These are phyloP conservation scores for Brachirus orientalis DNA, from an alignment of 2,113 vertebrate species.

Conservation along the genomic window DNA sequence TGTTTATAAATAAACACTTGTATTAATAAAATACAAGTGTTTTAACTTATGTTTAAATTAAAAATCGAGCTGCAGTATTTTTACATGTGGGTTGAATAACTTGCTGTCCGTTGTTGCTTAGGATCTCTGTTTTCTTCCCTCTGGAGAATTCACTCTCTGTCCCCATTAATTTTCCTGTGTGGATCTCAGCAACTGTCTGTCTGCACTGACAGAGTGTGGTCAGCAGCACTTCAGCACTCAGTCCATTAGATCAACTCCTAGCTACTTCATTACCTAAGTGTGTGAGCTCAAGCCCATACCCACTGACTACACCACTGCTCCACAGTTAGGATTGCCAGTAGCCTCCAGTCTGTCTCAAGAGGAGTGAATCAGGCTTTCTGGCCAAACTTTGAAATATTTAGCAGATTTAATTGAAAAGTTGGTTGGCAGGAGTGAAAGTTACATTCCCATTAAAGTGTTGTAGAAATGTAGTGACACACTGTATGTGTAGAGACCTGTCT, in stretches of 20 bases:
- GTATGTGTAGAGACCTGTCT: slow-evolving; percentile 17
- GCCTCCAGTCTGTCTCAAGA: slow-evolving; percentile 17
- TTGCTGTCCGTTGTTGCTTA: no score
- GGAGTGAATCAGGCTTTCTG: slow-evolving; percentile 24
- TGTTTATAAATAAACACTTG: no score
- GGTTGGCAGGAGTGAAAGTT: slow-evolving; percentile 8
- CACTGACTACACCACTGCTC: slow-evolving; percentile 19
- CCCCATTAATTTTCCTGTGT: slow-evolving; percentile 15
- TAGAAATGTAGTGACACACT: slow-evolving; percentile 12
- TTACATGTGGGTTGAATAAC: no score
- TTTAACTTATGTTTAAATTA: background rate
- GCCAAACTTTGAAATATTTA: slow-evolving; percentile 46
- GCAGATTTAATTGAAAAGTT: slow-evolving; percentile 14
- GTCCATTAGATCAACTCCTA: slow-evolving; percentile 64
- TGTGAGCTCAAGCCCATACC: slow-evolving; percentile 16
- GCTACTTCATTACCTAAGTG: slow-evolving; percentile 72
- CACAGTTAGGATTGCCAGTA: slow-evolving; percentile 36
- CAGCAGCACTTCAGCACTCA: slow-evolving; percentile 31
- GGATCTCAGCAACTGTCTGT: slow-evolving; percentile 14
- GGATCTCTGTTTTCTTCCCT: slow-evolving; percentile 4
- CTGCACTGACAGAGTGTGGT: slow-evolving; percentile 26
- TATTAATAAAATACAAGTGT: no score
- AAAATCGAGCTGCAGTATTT: background rate
- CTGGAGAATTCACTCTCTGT: slow-evolving; percentile 9
- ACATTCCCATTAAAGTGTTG: background rate